These are phyloP conservation scores for Monochamus alternatus DNA, from an alignment of 2,888 invertebrate species.

Conservation along the genomic window DNA sequence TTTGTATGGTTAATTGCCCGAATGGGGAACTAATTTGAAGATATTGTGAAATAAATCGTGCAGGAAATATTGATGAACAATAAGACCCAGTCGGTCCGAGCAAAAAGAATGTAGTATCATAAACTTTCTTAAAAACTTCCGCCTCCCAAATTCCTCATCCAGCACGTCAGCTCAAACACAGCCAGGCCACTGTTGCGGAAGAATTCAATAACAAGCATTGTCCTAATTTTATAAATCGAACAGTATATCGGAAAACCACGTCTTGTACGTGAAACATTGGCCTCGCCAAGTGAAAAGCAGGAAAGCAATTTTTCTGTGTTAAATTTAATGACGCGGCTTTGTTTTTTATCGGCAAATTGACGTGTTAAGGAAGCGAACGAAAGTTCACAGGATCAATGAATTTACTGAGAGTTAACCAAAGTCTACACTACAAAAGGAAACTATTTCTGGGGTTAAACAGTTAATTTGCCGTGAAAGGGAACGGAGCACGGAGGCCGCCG, in stretches of 20 bases:
- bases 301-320: constrained; percentile 27
- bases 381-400: constrained; percentile 57
- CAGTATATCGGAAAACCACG: constrained; percentile 28
- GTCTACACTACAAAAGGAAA: constrained; percentile 58
- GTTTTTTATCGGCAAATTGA: constrained; percentile 36
- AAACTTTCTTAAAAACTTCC: background rate
- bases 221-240: constrained; percentile 34
- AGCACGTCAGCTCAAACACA: background rate
- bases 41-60: no score
- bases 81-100: no score
- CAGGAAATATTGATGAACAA: no score
- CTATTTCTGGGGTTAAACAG: constrained; percentile 56
- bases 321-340: constrained; percentile 31
- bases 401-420: constrained; percentile 57
- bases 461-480: constrained; percentile 62
- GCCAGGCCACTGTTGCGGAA: constrained; percentile 23
- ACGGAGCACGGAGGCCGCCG: constrained; percentile 52
- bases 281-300: constrained; percentile 20
- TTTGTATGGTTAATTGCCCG: no score
- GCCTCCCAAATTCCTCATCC: background rate
- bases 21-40: no score
- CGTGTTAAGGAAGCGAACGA: constrained; percentile 38
- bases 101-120: background rate
- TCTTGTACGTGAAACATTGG: constrained; percentile 20
- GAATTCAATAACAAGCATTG: constrained; percentile 26